Evolutionary conservation across 1,140 invertebrate genomes (phyloP), one percentile per base, ranked within the genome.

Genomic region (Arion vulgaris): DNA sequence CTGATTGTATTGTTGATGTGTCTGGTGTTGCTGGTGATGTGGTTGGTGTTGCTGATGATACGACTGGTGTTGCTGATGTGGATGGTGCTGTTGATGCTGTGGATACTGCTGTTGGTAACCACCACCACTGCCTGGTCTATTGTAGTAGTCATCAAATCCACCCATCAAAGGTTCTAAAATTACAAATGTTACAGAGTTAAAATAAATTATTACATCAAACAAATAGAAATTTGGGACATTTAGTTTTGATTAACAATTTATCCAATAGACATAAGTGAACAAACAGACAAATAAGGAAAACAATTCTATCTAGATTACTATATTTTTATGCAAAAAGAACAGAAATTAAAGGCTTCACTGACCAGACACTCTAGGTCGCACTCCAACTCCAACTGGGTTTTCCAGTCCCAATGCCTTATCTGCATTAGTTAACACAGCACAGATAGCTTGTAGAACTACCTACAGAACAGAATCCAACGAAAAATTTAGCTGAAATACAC

Each of bases 311-410:
- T n/a, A n/a, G n/a, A n/a, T n/a, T n/a, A n/a, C n/a, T n/a, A n/a
- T n/a, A n/a, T n/a, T n/a, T n/a, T n/a, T n/a, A n/a, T n/a, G n/a
- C n/a, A n/a, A n/a, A n/a, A n/a, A n/a, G n/a, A n/a, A n/a, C n/a
- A n/a, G n/a, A n/a, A n/a, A n/a, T 19, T n/a, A 57, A 57, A 57
- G 15, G 19, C 19, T 41, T 26, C 11, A 88, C 90, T 85, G 86
- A 92, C 91, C 89, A 89, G 95, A 90, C 5, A 95, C 95, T 86
- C 95, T 94, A 1, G 96, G 96, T 85, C 95, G 92, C 91, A 96
- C 95, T 0, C 96, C 96, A 81, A 96, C 95, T 0, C 96, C 96
- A 68, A 93, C 90, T 0, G 96, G 96, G 88, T 96, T 95, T 81
- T 94, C 94, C 0, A 97, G 90, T 0, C 95, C 95, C 17, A 95